Conservation (phyloP, 2,888 invertebrate species). For the Allacma fusca region DNA sequence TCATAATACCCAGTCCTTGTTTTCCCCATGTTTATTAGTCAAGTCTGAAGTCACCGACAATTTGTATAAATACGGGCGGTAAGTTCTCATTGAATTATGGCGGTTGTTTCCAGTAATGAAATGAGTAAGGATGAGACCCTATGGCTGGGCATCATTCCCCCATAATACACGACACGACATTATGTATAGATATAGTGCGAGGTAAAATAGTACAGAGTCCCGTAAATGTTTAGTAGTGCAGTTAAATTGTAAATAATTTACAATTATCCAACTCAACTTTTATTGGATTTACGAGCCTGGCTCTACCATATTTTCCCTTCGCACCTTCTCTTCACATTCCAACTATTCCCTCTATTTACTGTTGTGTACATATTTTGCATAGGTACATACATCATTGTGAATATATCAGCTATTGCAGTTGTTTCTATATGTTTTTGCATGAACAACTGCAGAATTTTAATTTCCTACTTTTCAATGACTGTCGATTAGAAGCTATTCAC, state of each 20-base stretch:
- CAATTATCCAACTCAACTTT: conserved; percentile 18
- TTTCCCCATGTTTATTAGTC: conserved; percentile 25
- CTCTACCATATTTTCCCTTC: conserved; percentile 3
- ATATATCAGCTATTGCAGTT: conserved; percentile 4
- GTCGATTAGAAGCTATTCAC: conserved; percentile 23
- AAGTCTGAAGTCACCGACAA: conserved; percentile 16
- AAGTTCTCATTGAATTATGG: conserved; percentile 1
- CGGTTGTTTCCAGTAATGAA: background rate
- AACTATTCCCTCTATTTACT: background rate
- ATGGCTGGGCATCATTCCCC: no score
- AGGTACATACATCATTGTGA: no score
- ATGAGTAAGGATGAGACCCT: background rate
- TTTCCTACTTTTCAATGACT: conserved; percentile 5
- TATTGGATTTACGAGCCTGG: conserved; percentile 4
- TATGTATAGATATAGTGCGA: no score
- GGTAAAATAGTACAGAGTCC: background rate
- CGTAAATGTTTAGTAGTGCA: background rate
- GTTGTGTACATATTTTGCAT: no score
- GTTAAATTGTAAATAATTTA: conserved; percentile 27
- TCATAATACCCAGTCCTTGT: conserved; percentile 24
- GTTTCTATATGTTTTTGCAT: background rate
- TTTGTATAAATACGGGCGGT: background rate
- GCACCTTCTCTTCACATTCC: conserved; percentile 37
- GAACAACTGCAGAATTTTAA: conserved; percentile 16
- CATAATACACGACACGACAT: no score